Evolutionary conservation across 1,140 invertebrate genomes (phyloP), one percentile per base, ranked within the genome.

Genomic region (Arion vulgaris): DNA sequence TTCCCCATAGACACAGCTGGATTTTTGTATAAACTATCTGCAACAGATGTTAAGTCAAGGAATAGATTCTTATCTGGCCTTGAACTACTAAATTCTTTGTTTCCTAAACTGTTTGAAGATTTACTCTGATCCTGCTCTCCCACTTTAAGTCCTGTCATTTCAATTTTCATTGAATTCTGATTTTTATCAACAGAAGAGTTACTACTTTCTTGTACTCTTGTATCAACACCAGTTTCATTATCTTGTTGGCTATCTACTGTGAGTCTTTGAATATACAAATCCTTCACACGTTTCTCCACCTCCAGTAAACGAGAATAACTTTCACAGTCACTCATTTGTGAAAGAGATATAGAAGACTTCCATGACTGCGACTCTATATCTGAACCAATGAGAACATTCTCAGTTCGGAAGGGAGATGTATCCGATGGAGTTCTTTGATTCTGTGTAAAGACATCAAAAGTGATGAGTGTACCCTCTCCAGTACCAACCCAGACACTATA

Each of bases 401-500:
- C 83, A 26, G 78, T 72, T 13, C 87, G 84, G n/a, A 88, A 90
- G 36, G 81, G 86, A 11, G 89, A 90, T 36, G 79, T 71, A 17
- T 90, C 89, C 45, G 89, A 89, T 45, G 89, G 88, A 7, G 87
- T 89, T 82, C 86, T 83, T 53, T 68, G 85, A 66, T 62, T 86
- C 57, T 88, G 34, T 82, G 84, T 80, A 23, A 86, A 53, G 11
- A 90, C 81, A 75, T 91, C 90, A 85, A 93, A 94, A 28, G 93
- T 90, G 74, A 93, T 91, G 5, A 94, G 87, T 83, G 92, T 93
- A 39, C 94, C 94, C 83, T 94, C 93, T 13, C 92, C 93, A 28
- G 93, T 94, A 19, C 94, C 94, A n/a, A 94, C 89, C 92, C 93
- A 93, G 28, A 94, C 88, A 26, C 87, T 89, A 62, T 91, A 88